Evolutionary conservation across 1,140 invertebrate species (phyloP).

Genomic region (Drosophila simulans): DNA sequence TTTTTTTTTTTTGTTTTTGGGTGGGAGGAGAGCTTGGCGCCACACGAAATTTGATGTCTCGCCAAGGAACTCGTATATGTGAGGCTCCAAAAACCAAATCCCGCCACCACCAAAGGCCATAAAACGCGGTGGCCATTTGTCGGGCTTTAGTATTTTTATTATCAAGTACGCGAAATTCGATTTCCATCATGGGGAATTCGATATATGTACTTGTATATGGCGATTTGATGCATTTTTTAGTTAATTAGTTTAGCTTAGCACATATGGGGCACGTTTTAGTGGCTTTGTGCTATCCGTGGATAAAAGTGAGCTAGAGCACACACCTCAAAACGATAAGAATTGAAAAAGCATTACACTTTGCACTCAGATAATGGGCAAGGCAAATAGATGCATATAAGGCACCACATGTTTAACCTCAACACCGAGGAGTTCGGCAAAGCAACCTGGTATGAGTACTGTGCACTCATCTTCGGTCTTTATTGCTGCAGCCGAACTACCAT

Average conservation of each 20-base stretch:
- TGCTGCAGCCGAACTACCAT: not conserved
- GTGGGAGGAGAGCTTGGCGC: not conserved
- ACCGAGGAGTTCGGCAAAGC: not conserved
- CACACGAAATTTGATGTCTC: slow-evolving; percentile 30
- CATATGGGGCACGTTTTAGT: too few relatives aligned
- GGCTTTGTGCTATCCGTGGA: too few relatives aligned
- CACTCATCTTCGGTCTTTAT: too few relatives aligned
- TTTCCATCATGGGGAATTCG: not conserved
- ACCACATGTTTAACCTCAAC: not conserved
- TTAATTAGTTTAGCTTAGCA: too few relatives aligned
- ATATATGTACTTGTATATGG: not conserved
- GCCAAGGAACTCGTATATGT: slow-evolving; percentile 24
- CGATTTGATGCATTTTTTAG: not conserved
- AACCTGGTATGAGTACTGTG: slow-evolving; percentile 2
- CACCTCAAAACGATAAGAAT: slow-evolving; percentile 10
- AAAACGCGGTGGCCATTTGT: not conserved
- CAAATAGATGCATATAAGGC: slow-evolving; percentile 23
- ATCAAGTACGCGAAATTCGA: slow-evolving; percentile 1
- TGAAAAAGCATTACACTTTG: slow-evolving; percentile 14
- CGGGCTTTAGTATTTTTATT: slow-evolving; percentile 11
- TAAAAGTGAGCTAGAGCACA: too few relatives aligned
- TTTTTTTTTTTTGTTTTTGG: not conserved
- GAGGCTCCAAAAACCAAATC: not conserved
- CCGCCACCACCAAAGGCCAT: too few relatives aligned
- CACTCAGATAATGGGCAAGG: slow-evolving; percentile 14